Base-by-base conservation (phyloP, 2,113 vertebrate species). In the Nanorana parkeri region DNA sequence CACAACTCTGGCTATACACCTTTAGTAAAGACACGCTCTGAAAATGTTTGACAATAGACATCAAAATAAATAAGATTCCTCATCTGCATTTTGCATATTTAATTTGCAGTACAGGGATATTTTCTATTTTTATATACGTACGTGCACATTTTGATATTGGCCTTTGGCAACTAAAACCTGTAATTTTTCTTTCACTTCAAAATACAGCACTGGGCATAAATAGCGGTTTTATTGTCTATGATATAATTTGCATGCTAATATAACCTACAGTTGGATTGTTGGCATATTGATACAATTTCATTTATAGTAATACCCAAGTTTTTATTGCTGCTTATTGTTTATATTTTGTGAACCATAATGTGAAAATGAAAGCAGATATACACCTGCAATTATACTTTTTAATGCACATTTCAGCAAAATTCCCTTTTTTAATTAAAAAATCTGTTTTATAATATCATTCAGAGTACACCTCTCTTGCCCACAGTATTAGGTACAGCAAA, bases 111-210 rank as follows among this genome's bases (percentile, higher is more conserved):
- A 55, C 55, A 36, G 7, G n/a, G 55, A 55, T 29, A 55, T 23
- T 29, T 20, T 13, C 4, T 13, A 8, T 21, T 21, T 13, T 21
- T 58, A 20, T 17, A 28, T 73, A 55, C 58, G 20, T 72, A 26
- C 23, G 10, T 72, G 36, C 24, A 17, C 28, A 73, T 58, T 73
- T 28, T 73, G 28, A 32, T 17, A 58, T 26, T 23, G 72, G 21
- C 56, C 58, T 15, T 58, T 60, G 72, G 55, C 28, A 41, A 17
- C 21, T 24, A 21, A 17, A 61, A 20, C n/a, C 72, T 75, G 26
- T 75, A 29, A 75, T 75, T 75, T 73, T 58, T 73, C 20, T 32
- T 58, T 73, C 71, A 58, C 29, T 63, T 21, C 16, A 20, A 74
- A 55, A 20, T 55, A 17, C 36, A 74, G 11, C 36, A 26, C 55